Evolutionary conservation across 2,113 vertebrate genomes (phyloP), one percentile per base, ranked within the genome.

Genomic region (Merops nubicus): DNA sequence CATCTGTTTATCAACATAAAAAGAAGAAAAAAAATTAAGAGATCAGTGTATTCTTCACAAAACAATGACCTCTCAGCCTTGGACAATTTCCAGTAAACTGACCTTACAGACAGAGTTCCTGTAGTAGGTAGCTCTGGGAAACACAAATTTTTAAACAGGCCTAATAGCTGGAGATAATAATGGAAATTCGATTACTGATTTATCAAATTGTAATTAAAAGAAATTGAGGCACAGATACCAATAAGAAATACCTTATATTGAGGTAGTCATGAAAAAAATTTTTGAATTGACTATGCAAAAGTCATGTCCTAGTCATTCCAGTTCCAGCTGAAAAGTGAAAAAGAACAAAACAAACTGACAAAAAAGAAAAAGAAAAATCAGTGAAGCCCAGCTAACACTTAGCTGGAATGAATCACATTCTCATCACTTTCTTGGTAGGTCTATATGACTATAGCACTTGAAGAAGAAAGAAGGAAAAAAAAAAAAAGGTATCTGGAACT

Each of bases 201-300:
- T 60, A 69, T 33, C 13, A 47, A 43, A 12, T 5, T 75, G 9
- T 36, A 76, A 63, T 70, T 29, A 34, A 65, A 45, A 38, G 54
- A 47, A 17, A 25, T 0, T n/a, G 23, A 74, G 8, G 15, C 31
- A 48, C 1, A 43, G 15, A 36, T 28, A 75, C 2, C 8, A 21
- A 26, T 12, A 43, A 31, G 21, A 20, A 72, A 59, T 29, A 34
- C 5, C 72, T 67, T 6, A 16, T 40, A 48, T 8, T 48, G 21
- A 60, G 20, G 4, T 8, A 88, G 38, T 50, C 16, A n/a, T 6
- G 20, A 43, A 67, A 82, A 83, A 87, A 34, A 12, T 45, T 33
- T 76, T 51, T 89, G 34, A 89, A 84, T 13, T 7, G 38, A 2
- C 54, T 38, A 43, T 21, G 28, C 20, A 89, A 12, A 76, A 89